Evolutionary conservation across 2,888 invertebrate species (phyloP).

Genomic region (Diploptera punctata): DNA sequence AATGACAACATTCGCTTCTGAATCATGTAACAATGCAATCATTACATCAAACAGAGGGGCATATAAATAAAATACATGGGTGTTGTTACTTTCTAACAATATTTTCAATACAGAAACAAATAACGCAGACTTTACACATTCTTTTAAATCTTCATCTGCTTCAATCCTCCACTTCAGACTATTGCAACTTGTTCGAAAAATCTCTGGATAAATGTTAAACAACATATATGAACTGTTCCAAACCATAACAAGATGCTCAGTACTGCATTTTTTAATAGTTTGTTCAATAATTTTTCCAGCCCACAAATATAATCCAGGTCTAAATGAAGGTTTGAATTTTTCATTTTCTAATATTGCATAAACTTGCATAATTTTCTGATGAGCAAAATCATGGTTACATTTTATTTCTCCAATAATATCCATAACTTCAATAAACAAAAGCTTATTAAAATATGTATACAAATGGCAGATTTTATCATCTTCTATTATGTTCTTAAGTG

Average conservation of each 20-base stretch:
- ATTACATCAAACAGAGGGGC: background rate
- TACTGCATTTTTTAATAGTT: background rate
- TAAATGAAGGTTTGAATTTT: background rate
- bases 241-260: background rate
- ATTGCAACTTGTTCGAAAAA: background rate
- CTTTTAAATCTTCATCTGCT: background rate
- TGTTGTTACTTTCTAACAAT: background rate
- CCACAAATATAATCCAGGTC: slow-evolving; percentile 6
- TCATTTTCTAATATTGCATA: background rate
- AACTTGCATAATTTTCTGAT: background rate
- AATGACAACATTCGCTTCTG: background rate
- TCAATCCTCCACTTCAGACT: background rate
- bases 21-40: background rate
- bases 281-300: background rate
- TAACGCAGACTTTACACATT: background rate
- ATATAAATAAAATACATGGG: background rate
- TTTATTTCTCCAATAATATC: background rate
- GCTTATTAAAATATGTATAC: background rate
- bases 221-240: background rate
- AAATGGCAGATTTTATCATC: background rate
- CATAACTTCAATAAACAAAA: background rate
- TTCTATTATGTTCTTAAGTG: background rate
- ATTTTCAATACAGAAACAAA: background rate
- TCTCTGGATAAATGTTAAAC: background rate
- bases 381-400: background rate